These are phyloP conservation scores for Coregonus sp. DNA, from an alignment of 2,797 vertebrate species.

Conservation along the genomic window DNA sequence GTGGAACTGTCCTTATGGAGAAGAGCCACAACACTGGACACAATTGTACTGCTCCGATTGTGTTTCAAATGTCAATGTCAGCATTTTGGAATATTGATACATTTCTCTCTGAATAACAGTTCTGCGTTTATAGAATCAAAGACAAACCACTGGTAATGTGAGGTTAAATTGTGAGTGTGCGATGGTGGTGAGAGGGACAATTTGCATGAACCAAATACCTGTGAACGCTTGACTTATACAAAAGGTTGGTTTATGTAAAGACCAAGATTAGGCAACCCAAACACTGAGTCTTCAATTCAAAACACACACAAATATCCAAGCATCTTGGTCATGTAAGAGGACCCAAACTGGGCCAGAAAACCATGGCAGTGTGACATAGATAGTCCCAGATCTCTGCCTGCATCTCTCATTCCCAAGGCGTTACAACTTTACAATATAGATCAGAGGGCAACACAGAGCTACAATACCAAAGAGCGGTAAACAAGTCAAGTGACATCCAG, in stretches of 20 bases:
- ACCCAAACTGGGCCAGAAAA: neutral
- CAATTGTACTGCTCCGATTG: neutral
- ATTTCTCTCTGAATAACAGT: neutral
- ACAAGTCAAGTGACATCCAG: neutral
- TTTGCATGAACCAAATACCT: neutral
- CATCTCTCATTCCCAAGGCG: neutral
- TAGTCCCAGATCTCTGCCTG: neutral
- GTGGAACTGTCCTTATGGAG: neutral
- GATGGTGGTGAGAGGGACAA: neutral
- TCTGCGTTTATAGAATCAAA: neutral
- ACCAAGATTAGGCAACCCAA: neutral
- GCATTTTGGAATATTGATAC: neutral
- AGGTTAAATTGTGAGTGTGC: neutral
- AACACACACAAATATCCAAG: conserved; percentile 24
- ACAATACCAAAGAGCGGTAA: neutral
- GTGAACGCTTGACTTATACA: neutral
- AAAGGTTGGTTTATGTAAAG: neutral
- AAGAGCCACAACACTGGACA: neutral
- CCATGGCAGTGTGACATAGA: neutral
- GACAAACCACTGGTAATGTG: neutral
- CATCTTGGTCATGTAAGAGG: conserved; percentile 7
- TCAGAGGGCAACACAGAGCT: conserved; percentile 25
- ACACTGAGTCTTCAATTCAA: neutral
- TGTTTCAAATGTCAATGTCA: neutral
- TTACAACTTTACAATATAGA: conserved; percentile 20